These are phyloP conservation scores for Acleris literana DNA, from an alignment of 2,888 invertebrate genomes.

Conservation along the genomic window DNA sequence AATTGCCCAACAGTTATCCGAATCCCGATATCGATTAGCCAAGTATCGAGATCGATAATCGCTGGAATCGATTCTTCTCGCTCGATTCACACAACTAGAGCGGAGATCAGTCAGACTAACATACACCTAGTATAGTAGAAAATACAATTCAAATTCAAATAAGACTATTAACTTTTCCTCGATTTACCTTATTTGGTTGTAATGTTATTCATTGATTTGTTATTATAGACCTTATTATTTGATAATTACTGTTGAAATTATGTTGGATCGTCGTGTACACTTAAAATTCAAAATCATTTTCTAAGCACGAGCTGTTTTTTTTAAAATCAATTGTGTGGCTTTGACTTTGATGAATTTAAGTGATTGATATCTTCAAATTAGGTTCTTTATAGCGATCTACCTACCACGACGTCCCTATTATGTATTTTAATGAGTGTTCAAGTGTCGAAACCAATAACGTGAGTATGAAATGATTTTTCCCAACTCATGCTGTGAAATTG, in stretches of 20 bases:
- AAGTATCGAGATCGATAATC: constrained; percentile 8
- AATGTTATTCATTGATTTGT: not conserved
- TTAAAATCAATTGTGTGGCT: not conserved
- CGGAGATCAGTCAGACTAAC: not conserved
- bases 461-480: no score
- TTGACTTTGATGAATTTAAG: not conserved
- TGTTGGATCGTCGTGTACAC: not conserved
- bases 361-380: not conserved
- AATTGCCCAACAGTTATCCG: not conserved
- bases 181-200: no score
- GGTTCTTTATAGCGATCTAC: not conserved
- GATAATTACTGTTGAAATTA: not conserved
- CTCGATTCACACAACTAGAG: not conserved
- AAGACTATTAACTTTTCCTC: not conserved
- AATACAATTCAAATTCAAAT: not conserved
- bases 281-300: not conserved
- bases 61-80: constrained; percentile 17
- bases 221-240: not conserved
- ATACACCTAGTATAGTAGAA: not conserved
- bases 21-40: constrained; percentile 8
- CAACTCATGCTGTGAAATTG: no score
- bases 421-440: no score
- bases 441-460: no score
- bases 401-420: not conserved
- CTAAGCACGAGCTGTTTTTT: constrained; percentile 5